These are phyloP conservation scores for Boulengeromyrus knoepffleri DNA, from an alignment of 2,113 vertebrate species.

Conservation along the genomic window DNA sequence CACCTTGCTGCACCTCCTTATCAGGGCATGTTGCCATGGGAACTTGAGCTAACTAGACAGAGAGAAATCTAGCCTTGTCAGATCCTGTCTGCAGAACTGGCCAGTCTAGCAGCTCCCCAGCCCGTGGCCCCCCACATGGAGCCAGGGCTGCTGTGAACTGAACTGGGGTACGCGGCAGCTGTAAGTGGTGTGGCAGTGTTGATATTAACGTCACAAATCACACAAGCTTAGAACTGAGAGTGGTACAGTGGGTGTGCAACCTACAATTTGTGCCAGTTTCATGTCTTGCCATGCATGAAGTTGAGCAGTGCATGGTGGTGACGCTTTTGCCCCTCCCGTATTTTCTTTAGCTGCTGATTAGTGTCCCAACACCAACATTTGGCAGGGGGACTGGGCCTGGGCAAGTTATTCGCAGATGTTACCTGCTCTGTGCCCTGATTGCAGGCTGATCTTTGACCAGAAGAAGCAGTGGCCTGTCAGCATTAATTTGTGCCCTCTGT, in stretches of 20 bases:
- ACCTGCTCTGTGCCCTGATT: slow-evolving; percentile 48
- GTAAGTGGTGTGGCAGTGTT: not conserved
- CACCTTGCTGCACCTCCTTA: not conserved
- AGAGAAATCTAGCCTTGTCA: not conserved
- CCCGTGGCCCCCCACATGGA: not conserved
- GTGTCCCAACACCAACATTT: not conserved
- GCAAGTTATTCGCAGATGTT: slow-evolving; percentile 36
- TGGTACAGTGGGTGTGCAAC: not conserved
- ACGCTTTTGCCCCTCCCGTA: not conserved
- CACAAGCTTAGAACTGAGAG: not conserved
- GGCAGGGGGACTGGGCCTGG: not conserved
- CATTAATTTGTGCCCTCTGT: slow-evolving; percentile 47
- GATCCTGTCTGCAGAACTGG: not conserved
- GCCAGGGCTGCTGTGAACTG: not conserved
- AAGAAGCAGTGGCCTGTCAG: slow-evolving; percentile 45
- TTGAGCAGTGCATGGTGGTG: not conserved
- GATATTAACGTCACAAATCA: not conserved
- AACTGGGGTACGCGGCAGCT: not conserved
- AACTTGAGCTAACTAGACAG: not conserved
- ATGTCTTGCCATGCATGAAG: not conserved
- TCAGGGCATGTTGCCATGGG: slow-evolving; percentile 9
- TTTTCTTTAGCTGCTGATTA: not conserved
- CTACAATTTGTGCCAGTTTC: not conserved
- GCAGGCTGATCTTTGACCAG: slow-evolving; percentile 56
- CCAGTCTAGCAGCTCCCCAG: not conserved